These are phyloP conservation scores for Tragelaphus eurycerus DNA, from an alignment of 2,797 vertebrate species.

Conservation along the genomic window DNA sequence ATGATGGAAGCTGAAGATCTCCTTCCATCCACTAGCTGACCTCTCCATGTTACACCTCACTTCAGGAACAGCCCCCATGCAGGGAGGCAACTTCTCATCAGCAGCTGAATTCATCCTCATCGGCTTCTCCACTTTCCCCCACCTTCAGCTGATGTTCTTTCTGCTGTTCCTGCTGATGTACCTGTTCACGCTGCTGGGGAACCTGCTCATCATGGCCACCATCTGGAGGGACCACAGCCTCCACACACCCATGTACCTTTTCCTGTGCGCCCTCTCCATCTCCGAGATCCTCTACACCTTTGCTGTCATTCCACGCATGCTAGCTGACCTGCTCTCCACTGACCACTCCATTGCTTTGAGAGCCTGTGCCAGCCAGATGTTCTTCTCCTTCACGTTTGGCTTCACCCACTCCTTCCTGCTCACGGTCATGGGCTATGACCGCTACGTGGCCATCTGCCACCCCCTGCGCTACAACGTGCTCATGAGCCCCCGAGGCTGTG, in stretches of 20 bases:
- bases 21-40: background rate
- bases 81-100: slow-evolving; percentile 38
- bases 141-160: slow-evolving; percentile 53
- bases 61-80: slow-evolving; percentile 27
- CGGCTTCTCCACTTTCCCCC: slow-evolving; percentile 66
- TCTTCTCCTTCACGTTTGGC: slow-evolving; percentile 39
- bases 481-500: background rate
- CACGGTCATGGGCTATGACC: slow-evolving; percentile 30
- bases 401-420: slow-evolving; percentile 60
- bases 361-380: slow-evolving; percentile 47
- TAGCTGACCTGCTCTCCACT: background rate
- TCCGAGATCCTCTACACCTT: slow-evolving; percentile 62
- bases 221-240: background rate
- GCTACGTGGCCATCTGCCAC: slow-evolving; percentile 48
- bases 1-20: background rate
- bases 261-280: slow-evolving; percentile 53
- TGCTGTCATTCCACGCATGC: slow-evolving; percentile 14
- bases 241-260: slow-evolving; percentile 59
- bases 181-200: slow-evolving; percentile 54
- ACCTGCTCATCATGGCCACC: slow-evolving; percentile 64
- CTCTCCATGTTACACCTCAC: background rate
- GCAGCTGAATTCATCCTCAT: slow-evolving; percentile 57
- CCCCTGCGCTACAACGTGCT: background rate
- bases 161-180: slow-evolving; percentile 59
- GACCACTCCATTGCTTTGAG: background rate